Base-by-base conservation (phyloP, 2,888 invertebrate genomes). In the Dendrolimus houi region DNA sequence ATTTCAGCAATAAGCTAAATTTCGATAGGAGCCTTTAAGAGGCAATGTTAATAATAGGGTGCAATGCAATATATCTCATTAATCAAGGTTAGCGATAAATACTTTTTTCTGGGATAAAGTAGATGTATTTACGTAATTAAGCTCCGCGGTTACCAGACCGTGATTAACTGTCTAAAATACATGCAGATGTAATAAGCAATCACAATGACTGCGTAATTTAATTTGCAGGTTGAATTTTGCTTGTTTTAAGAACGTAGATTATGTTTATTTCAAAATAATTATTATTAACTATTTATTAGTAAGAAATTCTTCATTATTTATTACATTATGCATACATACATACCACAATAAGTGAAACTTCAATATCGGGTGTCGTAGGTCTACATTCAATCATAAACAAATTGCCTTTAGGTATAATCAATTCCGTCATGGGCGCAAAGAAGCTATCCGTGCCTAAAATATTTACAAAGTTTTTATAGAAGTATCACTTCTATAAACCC, bases 281-380 rank as follows among this genome's bases (percentile, higher is more conserved):
- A 41, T 47, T 47, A 47, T 47, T 47, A 47, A 47, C 47, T 10
- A 47, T 2, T 47, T 29, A 41, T 56, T 53, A 53, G 14, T 14
- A 8, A 40, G 17, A 41, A 53, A 17, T 56, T 58, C 41, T 41
- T 53, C n/a, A 41, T 56, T 41, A 10, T 41, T 63, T 56, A 52
- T 52, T 52, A 56, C 57, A 61, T 55, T 60, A 59, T 58, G 58
- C 54, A 86, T 88, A 90, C 89, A 72, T 89, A 90, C 89, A 72
- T 89, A 90, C 89, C 87, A 70, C 65, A 59, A 64, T 65, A 63
- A 90, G 74, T 60, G 67, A 71, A 60, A 90, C 81, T 65, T 79
- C 69, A 66, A 86, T 74, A 62, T 89, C 88, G 62, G 90, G 87
- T 68, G 82, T 83, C 54, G 86, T 83, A 55, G 90, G 90, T 79